phyloP scores from a whole-genome alignment of 2,113 vertebrate species.

The Fulica atra region DNA sequence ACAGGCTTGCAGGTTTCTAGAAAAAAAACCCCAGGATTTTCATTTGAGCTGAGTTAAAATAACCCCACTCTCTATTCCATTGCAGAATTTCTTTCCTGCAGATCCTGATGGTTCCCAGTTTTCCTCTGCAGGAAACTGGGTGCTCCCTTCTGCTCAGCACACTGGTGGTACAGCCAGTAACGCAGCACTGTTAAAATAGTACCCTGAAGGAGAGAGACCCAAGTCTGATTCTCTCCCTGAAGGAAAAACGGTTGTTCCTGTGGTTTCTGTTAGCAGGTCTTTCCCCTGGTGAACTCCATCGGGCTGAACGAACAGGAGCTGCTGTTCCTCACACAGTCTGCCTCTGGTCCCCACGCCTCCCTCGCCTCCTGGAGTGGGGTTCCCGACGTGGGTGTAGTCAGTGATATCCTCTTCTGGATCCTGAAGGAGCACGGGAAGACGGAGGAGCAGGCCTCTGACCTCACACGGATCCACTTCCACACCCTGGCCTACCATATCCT shows the following conservation, averaged over 20 bases:
- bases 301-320: slow-evolving; percentile 98
- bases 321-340: slow-evolving; percentile 91
- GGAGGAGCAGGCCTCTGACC: slow-evolving; percentile 75
- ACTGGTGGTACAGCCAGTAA: not conserved
- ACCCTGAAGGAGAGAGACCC: not conserved
- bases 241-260: not conserved
- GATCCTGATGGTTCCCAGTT: not conserved
- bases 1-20: not conserved
- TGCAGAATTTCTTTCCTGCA: not conserved
- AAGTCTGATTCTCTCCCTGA: not conserved
- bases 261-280: slow-evolving; percentile 94
- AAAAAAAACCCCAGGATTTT: not conserved
- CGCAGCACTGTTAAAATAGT: fast-evolving
- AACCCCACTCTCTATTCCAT: fast-evolving
- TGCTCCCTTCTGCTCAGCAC: not conserved
- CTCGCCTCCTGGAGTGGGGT: slow-evolving; percentile 83
- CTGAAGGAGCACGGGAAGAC: slow-evolving; percentile 84
- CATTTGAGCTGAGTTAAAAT: not conserved
- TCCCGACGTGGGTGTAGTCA: slow-evolving; percentile 88
- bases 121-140: not conserved
- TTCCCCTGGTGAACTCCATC: slow-evolving; percentile 92
- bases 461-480: slow-evolving; percentile 96
- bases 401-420: slow-evolving; percentile 96
- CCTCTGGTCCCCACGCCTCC: slow-evolving; percentile 85
- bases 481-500: slow-evolving; percentile 94